A percentile compares a stretch with the other conserved stretches of the same genome.
Evolutionary conservation across 2,113 vertebrate species (phyloP).

Genomic region (Oryzias woworae): DNA sequence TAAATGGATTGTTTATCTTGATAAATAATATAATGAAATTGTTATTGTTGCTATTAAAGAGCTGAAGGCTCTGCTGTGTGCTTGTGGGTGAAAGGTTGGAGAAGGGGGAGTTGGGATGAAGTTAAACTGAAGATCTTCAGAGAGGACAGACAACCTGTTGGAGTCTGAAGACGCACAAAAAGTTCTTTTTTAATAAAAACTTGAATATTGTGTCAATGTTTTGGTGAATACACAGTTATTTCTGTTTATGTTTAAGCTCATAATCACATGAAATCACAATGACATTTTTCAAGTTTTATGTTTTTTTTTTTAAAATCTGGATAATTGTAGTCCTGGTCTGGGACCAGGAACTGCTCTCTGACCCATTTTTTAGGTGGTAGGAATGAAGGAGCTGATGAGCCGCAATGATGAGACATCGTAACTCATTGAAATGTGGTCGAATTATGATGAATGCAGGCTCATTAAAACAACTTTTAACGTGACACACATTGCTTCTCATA

Average conservation of each 20-base stretch:
- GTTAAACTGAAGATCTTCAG: conserved; percentile 46
- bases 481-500: too few species aligned
- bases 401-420: too few species aligned
- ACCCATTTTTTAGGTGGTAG: too few species aligned
- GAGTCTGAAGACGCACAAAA: conserved; percentile 69
- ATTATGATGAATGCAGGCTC: too few species aligned
- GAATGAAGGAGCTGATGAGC: too few species aligned
- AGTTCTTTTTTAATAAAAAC: conserved; percentile 72
- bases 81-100: conserved; percentile 31
- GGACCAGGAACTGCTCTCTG: too few species aligned
- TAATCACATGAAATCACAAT: too few species aligned
- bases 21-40: conserved; percentile 76
- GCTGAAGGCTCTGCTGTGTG: conserved; percentile 55
- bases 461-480: too few species aligned
- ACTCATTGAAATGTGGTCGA: too few species aligned
- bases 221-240: conserved; percentile 5
- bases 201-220: conserved; percentile 46
- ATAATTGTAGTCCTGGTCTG: too few species aligned
- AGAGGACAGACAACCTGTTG: conserved; percentile 56
- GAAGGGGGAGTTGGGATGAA: conserved; percentile 29
- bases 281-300: too few species aligned
- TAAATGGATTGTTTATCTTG: conserved; percentile 76
- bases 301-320: too few species aligned
- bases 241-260: not conserved
- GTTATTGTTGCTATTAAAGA: conserved; percentile 73